Evolutionary conservation across 2,113 vertebrate species (phyloP), one percentile per base, ranked within the genome.

Genomic region (Egretta garzetta): DNA sequence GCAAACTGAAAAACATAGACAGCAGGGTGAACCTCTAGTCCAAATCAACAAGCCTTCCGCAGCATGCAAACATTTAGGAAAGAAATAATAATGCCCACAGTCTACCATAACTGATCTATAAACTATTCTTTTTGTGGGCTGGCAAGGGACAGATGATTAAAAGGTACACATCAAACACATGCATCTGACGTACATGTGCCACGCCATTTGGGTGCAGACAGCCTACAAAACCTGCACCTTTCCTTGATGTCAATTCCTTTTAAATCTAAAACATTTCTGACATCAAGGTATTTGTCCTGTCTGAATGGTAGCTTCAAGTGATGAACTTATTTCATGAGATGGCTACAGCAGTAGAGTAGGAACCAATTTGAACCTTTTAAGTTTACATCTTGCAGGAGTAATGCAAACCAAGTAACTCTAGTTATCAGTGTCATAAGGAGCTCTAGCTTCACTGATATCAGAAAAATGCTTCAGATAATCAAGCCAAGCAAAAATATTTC

Each of bases 401-500:
- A 80, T 43, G 72, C 50, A 58, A 83, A 90, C 49, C 30, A 80
- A 70, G 62, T 58, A 86, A 81, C 43, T 81, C 67, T 53, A 59
- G 19, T 45, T 72, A 79, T 70, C 43, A 39, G 26, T 37, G 22
- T 68, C 39, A 56, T 35, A 82, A 90, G 18, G 24, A 92, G 35
- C 33, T 70, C 52, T 20, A 64, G 50, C 15, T 59, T 93, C n/a
- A 75, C 26, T 45, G 32, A 74, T 50, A 83, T 4, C 60, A 83
- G 47, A 74, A 95, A 95, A 91, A 72, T 37, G 43, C 49, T 93
- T 75, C 66, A 90, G 77, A 84, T 87, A 92, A 95, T 92, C 74
- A 95, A 62, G 60, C 37, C 72, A 88, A 92, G 76, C 16, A 86
- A 91, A 95, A 95, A 91, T 81, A 79, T 64, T 96, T 91, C 76